Conservation (phyloP, 2,888 invertebrate genomes). For the Scaptodrosophila latifasciaeformis region DNA sequence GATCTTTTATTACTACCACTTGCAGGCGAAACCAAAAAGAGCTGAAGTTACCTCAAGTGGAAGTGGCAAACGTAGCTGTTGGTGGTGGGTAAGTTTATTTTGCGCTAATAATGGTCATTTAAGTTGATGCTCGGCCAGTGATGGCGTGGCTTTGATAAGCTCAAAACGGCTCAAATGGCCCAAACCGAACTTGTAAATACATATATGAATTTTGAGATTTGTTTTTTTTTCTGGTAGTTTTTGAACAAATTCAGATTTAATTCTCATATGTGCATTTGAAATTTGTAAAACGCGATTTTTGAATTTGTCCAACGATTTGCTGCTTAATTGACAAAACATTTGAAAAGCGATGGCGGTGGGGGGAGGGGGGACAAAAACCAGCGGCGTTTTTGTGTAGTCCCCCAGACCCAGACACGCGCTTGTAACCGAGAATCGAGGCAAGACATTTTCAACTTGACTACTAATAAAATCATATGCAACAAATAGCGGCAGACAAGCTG, state of each 20-base stretch:
- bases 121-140: conserved; percentile 62
- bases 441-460: conserved; percentile 40
- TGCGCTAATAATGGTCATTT: conserved; percentile 73
- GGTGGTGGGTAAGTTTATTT: conserved; percentile 55
- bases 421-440: conserved; percentile 26
- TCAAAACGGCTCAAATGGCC: conserved; percentile 21
- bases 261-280: conserved; percentile 33
- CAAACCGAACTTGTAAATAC: too few relatives aligned
- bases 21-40: too few relatives aligned
- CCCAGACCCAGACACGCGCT: conserved; percentile 17
- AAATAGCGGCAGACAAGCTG: conserved; percentile 47
- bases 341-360: conserved; percentile 19
- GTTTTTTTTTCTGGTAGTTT: too few relatives aligned
- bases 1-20: conserved; percentile 67
- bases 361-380: conserved; percentile 47
- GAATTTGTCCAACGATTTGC: conserved; percentile 73
- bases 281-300: conserved; percentile 69
- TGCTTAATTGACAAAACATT: conserved; percentile 72
- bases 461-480: conserved; percentile 71
- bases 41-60: too few relatives aligned
- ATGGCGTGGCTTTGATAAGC: conserved; percentile 62
- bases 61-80: conserved; percentile 2
- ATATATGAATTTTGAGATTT: too few relatives aligned
- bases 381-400: conserved; percentile 56
- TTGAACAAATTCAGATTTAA: conserved; percentile 26